Evolutionary conservation across 2,888 invertebrate genomes (phyloP).

Genomic region (Orthonevra nobilis): DNA sequence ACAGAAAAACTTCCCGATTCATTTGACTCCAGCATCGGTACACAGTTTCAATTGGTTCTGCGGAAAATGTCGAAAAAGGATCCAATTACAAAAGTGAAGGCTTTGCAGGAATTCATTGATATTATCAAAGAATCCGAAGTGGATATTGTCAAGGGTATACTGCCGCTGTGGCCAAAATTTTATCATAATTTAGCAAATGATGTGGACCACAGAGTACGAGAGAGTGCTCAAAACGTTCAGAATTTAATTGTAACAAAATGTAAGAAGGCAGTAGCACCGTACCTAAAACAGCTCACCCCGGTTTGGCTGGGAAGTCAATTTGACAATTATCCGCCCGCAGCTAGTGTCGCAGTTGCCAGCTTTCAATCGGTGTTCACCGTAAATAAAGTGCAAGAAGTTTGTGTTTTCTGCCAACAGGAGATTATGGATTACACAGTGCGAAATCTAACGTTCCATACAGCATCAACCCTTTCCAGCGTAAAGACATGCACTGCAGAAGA

Average conservation of each 20-base stretch:
- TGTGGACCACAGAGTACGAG: constrained; percentile 90
- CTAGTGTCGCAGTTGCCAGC: constrained; percentile 84
- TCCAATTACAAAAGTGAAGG: constrained; percentile 93
- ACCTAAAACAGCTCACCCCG: constrained; percentile 88
- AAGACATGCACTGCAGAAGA: constrained; percentile 84
- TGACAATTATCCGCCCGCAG: constrained; percentile 93
- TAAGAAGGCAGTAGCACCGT: constrained; percentile 89
- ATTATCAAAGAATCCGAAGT: constrained; percentile 84
- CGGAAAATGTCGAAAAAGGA: constrained; percentile 95
- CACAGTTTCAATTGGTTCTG: constrained; percentile 88
- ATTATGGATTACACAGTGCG: constrained; percentile 87
- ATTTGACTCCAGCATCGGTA: constrained; percentile 84
- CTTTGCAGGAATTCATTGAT: constrained; percentile 86
- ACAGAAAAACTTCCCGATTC: constrained; percentile 82
- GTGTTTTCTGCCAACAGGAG: constrained; percentile 91
- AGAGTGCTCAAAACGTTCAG: constrained; percentile 88
- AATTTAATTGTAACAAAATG: constrained; percentile 84
- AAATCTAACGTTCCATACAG: constrained; percentile 84
- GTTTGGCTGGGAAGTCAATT: constrained; percentile 92
- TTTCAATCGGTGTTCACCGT: constrained; percentile 89
- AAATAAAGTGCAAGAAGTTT: constrained; percentile 88
- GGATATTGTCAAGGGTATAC: constrained; percentile 85
- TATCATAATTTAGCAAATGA: constrained; percentile 89
- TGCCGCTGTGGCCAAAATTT: constrained; percentile 91
- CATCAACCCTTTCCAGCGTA: constrained; percentile 81